Base-by-base conservation (phyloP, 1,140 invertebrate genomes). In the Papilio polytes region DNA sequence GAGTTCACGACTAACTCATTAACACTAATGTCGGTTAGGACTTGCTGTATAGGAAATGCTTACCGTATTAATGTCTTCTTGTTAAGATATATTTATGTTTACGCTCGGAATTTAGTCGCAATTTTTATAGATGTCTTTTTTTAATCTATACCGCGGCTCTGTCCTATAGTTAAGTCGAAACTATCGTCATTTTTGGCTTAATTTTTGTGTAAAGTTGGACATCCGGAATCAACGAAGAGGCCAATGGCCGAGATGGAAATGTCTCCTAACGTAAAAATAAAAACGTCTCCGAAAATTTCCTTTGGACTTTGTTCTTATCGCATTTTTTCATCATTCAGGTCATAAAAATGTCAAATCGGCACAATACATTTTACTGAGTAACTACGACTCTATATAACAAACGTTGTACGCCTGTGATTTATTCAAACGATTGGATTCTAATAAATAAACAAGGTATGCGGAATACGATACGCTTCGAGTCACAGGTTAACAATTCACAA, bases 381-480 rank as follows among this genome's bases (percentile, higher is more conserved):
- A 26, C 13, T 26, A 63, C 22, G 59, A 26, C 20, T 63, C 9
- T 26, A 22, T 26, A 22, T 26, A 18, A 66, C 63, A 31, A 66
- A 10, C 12, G 22, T 13, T 66, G 13, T 36, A 66, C 4, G 63
- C 13, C 13, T 31, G 3, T 66, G 63, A 70, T 70, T 70, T 70
- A 70, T 70, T 70, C 22, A 70, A 70, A 70, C 26, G 22, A 70
- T 70, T 70, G 63, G 6, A 70, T 70, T 70, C 22, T 15, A 31
- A 70, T 70, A 31, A 63, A 66, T 15, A 70, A 70, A 31, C 13
- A 70, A 31, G 63, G 63, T 66, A 66, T 66, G 63, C 63, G 63
- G 63, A 66, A 66, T 66, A 66, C 12, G 9, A 31, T 31, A 66
- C 63, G 63, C 63, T 31, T 66, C 12, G 22, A 66, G 26, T 66